These are phyloP conservation scores for Trachelipus rathkii DNA, from an alignment of 1,140 invertebrate species.

Conservation along the genomic window DNA sequence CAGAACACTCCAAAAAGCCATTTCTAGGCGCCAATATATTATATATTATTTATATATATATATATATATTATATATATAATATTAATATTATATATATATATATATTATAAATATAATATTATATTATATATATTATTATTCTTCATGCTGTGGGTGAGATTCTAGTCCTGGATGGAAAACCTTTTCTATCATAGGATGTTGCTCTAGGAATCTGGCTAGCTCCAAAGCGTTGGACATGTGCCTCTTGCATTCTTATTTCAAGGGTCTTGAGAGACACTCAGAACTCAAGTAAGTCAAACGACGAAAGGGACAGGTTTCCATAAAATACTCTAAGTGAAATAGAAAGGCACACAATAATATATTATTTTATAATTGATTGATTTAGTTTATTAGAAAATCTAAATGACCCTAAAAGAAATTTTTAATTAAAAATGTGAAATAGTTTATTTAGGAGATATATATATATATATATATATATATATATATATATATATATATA, in stretches of 20 bases:
- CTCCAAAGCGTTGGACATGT: constrained; percentile 68
- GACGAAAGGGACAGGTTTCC: constrained; percentile 91
- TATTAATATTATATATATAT: neutral
- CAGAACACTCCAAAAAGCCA: too few relatives aligned
- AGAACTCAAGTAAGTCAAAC: constrained; percentile 91
- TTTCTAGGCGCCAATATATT: too few relatives aligned
- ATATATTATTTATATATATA: too few relatives aligned
- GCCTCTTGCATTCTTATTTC: constrained; percentile 84
- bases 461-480: neutral
- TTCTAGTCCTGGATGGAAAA: constrained; percentile 77
- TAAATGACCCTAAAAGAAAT: neutral
- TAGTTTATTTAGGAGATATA: neutral
- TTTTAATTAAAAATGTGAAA: neutral
- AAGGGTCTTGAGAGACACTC: constrained; percentile 88
- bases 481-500: neutral
- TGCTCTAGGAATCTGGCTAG: constrained; percentile 74
- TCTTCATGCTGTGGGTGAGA: constrained; percentile 84
- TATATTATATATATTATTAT: neutral
- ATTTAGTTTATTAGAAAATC: too few relatives aligned
- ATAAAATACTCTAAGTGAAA: constrained; percentile 56
- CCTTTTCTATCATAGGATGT: constrained; percentile 71
- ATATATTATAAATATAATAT: neutral
- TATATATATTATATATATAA: too few relatives aligned
- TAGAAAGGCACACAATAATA: neutral
- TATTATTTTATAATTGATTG: too few relatives aligned